A percentile compares a stretch with the other conserved stretches of the same genome.
Evolutionary conservation across 2,888 invertebrate genomes (phyloP).

Genomic region (Drosophila austrosaltans): DNA sequence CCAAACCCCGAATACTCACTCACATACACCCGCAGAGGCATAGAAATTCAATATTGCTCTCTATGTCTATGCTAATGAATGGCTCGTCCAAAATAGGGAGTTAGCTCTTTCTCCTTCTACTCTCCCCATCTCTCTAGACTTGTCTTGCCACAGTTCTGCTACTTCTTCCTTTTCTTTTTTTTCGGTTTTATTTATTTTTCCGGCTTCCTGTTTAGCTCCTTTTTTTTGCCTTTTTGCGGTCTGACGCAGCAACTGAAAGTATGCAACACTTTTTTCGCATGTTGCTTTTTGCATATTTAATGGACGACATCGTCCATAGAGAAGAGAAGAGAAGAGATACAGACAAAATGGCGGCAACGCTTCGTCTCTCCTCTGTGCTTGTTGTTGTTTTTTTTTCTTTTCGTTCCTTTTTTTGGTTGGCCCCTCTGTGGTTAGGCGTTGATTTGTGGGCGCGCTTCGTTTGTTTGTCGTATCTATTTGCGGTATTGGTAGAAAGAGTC

Average conservation of each 20-base stretch:
- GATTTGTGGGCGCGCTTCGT: constrained; percentile 68
- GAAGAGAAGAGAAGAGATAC: constrained; percentile 37
- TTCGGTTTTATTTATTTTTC: constrained; percentile 70
- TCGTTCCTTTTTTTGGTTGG: constrained; percentile 28
- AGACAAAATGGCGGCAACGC: constrained; percentile 71
- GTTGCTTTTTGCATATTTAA: constrained; percentile 77
- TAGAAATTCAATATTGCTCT: constrained; percentile 75
- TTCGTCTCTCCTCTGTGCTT: neutral
- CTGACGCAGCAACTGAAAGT: constrained; percentile 76
- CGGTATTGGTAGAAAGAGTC: constrained; percentile 52
- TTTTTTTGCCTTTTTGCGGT: constrained; percentile 70
- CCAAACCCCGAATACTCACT: neutral
- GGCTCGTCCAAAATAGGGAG: constrained; percentile 46
- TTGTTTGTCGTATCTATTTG: constrained; percentile 69
- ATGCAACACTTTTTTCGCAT: constrained; percentile 76
- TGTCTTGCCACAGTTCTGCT: constrained; percentile 29
- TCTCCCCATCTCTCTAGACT: constrained; percentile 18
- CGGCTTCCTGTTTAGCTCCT: constrained; percentile 69
- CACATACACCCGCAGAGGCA: constrained; percentile 36
- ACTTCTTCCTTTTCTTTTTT: constrained; percentile 21
- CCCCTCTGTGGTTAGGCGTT: constrained; percentile 69
- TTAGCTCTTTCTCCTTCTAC: constrained; percentile 14
- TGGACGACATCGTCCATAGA: constrained; percentile 41
- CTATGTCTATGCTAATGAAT: constrained; percentile 74
- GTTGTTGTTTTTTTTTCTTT: constrained; percentile 8